Conservation (phyloP, 2,888 invertebrate species). For the Cactoblastis cactorum region DNA sequence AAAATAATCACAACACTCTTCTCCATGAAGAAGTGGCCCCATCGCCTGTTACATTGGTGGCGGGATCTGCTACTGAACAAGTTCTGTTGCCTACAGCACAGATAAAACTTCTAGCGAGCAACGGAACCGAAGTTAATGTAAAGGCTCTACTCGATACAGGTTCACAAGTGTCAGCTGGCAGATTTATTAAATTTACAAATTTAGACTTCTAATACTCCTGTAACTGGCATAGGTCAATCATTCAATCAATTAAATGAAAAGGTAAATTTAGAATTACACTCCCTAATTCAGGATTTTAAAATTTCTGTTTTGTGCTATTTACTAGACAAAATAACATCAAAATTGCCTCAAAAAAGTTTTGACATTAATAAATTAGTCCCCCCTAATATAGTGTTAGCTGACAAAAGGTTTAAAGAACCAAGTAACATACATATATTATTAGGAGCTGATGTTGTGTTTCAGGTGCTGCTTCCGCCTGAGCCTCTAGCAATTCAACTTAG, state of each 20-base stretch:
- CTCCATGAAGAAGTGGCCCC: background rate
- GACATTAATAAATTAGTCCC: background rate
- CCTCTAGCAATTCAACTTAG: background rate
- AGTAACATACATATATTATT: background rate
- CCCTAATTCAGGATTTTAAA: background rate
- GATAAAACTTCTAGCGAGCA: no score
- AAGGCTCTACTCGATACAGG: no score
- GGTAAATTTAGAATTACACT: background rate
- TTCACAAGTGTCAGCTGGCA: no score
- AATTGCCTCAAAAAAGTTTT: background rate
- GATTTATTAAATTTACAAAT: background rate
- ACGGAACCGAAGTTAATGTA: no score
- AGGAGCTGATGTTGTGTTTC: background rate
- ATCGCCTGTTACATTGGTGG: background rate
- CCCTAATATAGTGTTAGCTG: background rate
- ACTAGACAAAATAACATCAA: background rate
- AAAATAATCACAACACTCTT: no score
- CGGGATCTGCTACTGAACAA: background rate
- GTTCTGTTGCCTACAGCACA: no score
- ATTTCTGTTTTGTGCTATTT: background rate
- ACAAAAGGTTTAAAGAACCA: background rate
- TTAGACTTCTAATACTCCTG: background rate
- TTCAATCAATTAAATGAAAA: background rate
- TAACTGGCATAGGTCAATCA: background rate
- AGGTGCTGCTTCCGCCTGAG: background rate